These are phyloP conservation scores for Tadarida brasiliensis DNA, from an alignment of 2,797 vertebrate genomes.

Conservation along the genomic window DNA sequence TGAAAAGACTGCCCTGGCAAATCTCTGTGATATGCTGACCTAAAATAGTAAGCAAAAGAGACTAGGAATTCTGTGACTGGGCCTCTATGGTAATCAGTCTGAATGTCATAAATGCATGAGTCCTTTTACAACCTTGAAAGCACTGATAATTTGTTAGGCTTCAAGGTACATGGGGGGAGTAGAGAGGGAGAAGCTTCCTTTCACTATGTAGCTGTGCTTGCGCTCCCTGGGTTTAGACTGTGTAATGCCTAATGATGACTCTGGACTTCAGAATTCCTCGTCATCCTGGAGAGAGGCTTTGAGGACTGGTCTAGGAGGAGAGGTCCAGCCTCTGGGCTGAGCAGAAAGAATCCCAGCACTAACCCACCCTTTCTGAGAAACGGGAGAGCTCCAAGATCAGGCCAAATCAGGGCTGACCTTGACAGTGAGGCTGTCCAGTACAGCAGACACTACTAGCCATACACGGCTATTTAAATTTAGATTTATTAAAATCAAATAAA, in stretches of 20 bases:
- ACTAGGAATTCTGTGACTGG: slow-evolving; percentile 49
- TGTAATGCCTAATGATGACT: neutral
- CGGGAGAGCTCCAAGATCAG: neutral
- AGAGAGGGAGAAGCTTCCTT: neutral
- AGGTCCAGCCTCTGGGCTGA: neutral
- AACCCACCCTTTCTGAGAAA: neutral
- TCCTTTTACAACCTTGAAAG: slow-evolving; percentile 59
- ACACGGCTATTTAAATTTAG: neutral
- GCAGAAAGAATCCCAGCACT: neutral
- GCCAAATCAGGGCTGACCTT: neutral
- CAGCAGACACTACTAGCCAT: neutral
- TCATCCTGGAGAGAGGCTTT: neutral
- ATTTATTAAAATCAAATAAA: slow-evolving; percentile 30
- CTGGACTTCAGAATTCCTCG: neutral
- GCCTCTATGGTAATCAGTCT: neutral
- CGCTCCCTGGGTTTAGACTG: neutral
- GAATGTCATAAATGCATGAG: slow-evolving; percentile 38
- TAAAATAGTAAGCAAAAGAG: slow-evolving; percentile 67
- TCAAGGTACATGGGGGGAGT: neutral
- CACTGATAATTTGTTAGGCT: neutral
- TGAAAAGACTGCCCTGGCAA: slow-evolving; percentile 17
- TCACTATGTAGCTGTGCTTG: neutral
- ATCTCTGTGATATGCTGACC: slow-evolving; percentile 61
- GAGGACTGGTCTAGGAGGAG: neutral
- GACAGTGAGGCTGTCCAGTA: neutral